These are phyloP conservation scores for Ciconia boyciana DNA, from an alignment of 2,113 vertebrate species.

Conservation along the genomic window DNA sequence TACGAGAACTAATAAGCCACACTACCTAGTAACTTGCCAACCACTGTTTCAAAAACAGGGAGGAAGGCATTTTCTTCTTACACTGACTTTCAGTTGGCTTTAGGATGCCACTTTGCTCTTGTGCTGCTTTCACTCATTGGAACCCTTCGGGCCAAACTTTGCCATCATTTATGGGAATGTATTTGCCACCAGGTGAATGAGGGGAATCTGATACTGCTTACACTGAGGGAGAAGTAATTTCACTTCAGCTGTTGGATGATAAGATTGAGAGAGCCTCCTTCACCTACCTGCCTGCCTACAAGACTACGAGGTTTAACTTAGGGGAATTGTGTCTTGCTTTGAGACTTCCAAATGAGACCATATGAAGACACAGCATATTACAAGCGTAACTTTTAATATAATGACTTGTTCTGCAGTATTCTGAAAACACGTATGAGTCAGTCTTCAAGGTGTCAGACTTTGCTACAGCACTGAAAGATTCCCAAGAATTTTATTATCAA, in stretches of 20 bases:
- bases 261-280: neutral
- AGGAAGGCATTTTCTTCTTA: neutral
- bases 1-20: neutral
- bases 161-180: neutral
- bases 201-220: neutral
- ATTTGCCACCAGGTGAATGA: neutral
- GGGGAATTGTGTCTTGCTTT: neutral
- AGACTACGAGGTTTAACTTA: neutral
- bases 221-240: neutral
- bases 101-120: neutral
- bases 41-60: neutral
- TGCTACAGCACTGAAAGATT: neutral
- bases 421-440: neutral
- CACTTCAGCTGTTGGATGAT: neutral
- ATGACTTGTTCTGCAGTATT: neutral
- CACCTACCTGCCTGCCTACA: neutral
- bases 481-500: neutral
- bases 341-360: neutral
- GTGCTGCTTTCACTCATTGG: neutral
- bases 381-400: neutral
- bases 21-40: neutral
- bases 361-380: neutral
- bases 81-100: neutral
- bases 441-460: neutral
- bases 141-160: neutral